Evolutionary conservation across 2,888 invertebrate genomes (phyloP), one percentile per base, ranked within the genome.

Genomic region (Cheilosia grossa): DNA sequence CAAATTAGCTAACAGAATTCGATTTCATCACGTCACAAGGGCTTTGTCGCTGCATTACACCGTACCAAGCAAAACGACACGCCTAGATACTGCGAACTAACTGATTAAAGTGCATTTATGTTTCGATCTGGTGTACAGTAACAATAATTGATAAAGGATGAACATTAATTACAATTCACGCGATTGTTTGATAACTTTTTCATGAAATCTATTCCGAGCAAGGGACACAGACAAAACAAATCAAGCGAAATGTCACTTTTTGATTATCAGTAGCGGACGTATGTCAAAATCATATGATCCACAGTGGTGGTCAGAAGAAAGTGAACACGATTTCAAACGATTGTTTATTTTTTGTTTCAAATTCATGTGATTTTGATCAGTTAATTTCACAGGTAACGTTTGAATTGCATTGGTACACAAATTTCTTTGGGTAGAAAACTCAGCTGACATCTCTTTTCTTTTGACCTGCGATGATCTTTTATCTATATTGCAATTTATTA

Each of bases 51-150:
- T 44, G 63, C 47, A 47, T 44, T 44, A 51, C 73, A 66, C 15
- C 17, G 15, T n/a, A 30, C 44, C 30, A 27, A 27, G 40, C 30
- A 9, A 19, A 19, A 49, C 49, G 10, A 24, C 33, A 64, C 59
- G 47, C 49, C 59, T 72, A 66, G 70, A 21, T 27, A 27, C 33
- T 49, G 21, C 1, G 13, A 24, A 47, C 19, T 21, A 63, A 64
- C 74, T 83, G 69, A 80, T 80, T 49, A 40, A 15, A 66, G 15
- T 49, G 59, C 66, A 83, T 75, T 74, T 83, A 59, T 66, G 74
- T 27, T 63, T 70, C 19, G 70, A 42, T 70, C 40, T 70, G 40
- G 27, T 63, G 53, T 59, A 54, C 17, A 64, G 40, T 30, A 56
- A 69, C 59, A 75, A 61, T 53, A 54, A 59, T 54, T 75, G 80